phyloP scores from a whole-genome alignment of 2,888 invertebrate genomes.

The Sesia apiformis region DNA sequence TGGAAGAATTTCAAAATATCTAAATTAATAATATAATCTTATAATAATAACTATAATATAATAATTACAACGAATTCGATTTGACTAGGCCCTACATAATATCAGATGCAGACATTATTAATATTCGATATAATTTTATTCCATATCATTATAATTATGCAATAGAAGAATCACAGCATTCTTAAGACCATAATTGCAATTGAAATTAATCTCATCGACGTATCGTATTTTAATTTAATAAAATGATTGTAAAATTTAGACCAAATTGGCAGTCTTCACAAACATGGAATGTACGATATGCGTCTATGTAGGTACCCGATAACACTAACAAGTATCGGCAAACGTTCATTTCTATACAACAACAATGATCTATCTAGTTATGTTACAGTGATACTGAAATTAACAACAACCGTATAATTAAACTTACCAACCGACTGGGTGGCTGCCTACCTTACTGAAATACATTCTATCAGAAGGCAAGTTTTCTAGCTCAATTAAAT shows the following conservation, averaged over 20 bases:
- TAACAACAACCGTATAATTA: slow-evolving; percentile 39
- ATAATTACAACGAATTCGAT: slow-evolving; percentile 69
- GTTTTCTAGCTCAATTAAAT: slow-evolving; percentile 42
- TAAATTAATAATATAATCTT: slow-evolving; percentile 54
- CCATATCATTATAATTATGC: slow-evolving; percentile 66
- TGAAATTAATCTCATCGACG: slow-evolving; percentile 69
- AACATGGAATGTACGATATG: slow-evolving; percentile 75
- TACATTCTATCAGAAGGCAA: slow-evolving; percentile 39
- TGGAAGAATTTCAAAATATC: slow-evolving; percentile 65
- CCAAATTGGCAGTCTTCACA: slow-evolving; percentile 74
- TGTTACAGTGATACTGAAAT: slow-evolving; percentile 44
- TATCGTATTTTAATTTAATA: slow-evolving; percentile 62
- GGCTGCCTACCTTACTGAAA: slow-evolving; percentile 32
- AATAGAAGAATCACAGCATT: slow-evolving; percentile 75
- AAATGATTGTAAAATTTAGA: slow-evolving; percentile 73
- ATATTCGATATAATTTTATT: slow-evolving; percentile 45
- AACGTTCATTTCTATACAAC: slow-evolving; percentile 66
- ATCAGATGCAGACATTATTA: slow-evolving; percentile 59
- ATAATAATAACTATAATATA: slow-evolving; percentile 35
- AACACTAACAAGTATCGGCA: slow-evolving; percentile 64
- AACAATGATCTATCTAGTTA: slow-evolving; percentile 63
- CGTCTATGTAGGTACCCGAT: slow-evolving; percentile 71
- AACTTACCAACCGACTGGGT: slow-evolving; percentile 23
- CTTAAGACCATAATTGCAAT: slow-evolving; percentile 71
- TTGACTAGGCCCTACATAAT: slow-evolving; percentile 68